Conservation (phyloP, 2,797 vertebrate species). For the Falco rusticolus region DNA sequence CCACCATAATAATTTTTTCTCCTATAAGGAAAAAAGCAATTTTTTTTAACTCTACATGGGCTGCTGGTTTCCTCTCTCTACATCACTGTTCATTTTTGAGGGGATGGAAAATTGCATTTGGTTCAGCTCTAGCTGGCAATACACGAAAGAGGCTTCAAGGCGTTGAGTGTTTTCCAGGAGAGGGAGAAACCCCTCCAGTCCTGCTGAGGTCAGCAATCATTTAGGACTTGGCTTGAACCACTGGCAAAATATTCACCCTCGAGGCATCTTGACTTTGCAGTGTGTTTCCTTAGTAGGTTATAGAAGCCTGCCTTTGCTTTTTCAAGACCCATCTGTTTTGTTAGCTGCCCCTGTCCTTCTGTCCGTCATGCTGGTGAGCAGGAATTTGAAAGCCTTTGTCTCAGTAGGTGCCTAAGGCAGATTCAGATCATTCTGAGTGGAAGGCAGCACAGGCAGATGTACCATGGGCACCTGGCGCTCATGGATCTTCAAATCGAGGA, state of each 20-base stretch:
- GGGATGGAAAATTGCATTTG: constrained; percentile 2
- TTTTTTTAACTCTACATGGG: not conserved
- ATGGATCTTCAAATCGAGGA: not conserved
- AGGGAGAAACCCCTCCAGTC: not conserved
- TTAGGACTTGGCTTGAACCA: not conserved
- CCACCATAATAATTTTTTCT: constrained; percentile 19
- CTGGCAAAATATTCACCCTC: not conserved
- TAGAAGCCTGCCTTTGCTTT: not conserved
- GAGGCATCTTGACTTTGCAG: not conserved
- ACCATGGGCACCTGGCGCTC: not conserved
- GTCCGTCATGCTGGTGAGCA: not conserved
- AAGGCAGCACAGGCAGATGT: not conserved
- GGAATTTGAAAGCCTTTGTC: not conserved
- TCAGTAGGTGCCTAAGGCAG: not conserved
- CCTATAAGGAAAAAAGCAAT: not conserved
- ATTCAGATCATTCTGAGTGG: not conserved
- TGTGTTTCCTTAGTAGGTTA: not conserved
- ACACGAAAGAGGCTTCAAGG: not conserved
- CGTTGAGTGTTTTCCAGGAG: not conserved
- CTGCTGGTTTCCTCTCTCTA: not conserved
- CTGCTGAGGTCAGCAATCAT: not conserved
- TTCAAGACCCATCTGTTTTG: constrained; percentile 21
- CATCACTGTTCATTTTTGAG: not conserved
- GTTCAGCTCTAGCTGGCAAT: not conserved
- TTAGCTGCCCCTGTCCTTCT: not conserved